Evolutionary conservation across 1,140 invertebrate genomes (phyloP).

Genomic region (Drosophila sproati): DNA sequence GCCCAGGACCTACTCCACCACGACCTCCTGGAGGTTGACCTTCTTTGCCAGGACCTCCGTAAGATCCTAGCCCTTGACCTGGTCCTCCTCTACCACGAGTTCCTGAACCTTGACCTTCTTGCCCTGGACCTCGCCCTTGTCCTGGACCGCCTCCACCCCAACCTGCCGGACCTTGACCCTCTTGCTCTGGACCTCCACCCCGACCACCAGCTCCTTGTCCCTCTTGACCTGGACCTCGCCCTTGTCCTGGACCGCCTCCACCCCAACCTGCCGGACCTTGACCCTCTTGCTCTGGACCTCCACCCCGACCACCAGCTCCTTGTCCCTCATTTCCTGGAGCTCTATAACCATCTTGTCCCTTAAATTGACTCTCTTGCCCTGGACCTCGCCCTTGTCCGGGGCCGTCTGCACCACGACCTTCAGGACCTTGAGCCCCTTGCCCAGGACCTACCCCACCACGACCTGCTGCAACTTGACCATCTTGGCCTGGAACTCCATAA

Average conservation of each 20-base stretch:
- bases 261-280: constrained; percentile 2
- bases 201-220: background rate
- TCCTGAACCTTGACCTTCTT: too few relatives aligned
- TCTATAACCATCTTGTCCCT: background rate
- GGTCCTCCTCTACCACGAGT: background rate
- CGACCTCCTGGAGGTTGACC: too few relatives aligned
- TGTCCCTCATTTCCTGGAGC: background rate
- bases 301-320: background rate
- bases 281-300: background rate
- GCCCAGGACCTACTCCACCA: too few relatives aligned
- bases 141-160: background rate
- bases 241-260: background rate
- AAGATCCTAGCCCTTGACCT: background rate
- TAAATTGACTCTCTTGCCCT: background rate
- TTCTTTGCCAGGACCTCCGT: background rate
- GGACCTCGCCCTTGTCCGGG: background rate
- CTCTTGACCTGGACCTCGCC: background rate
- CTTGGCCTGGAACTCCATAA: background rate
- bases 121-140: background rate
- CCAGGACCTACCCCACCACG: too few relatives aligned
- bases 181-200: background rate
- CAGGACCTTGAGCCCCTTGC: background rate
- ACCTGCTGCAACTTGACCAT: too few relatives aligned
- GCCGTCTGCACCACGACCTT: background rate
- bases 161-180: constrained; percentile 5